phyloP scores from a whole-genome alignment of 92 coral and sea anemone genomes.

The Parazoanthus darwini region DNA sequence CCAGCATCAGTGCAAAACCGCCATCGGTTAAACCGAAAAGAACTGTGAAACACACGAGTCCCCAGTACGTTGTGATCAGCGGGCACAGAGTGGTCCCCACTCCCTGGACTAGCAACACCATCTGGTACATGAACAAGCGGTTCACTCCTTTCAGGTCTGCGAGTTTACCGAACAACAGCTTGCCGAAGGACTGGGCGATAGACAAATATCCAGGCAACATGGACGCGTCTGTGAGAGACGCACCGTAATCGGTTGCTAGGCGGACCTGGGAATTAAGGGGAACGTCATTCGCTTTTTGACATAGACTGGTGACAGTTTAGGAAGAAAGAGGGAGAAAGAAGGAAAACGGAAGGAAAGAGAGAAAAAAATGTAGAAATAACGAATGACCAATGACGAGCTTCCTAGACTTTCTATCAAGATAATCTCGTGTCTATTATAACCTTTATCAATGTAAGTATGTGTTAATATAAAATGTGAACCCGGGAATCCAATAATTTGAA shows the following conservation, averaged over 20 bases:
- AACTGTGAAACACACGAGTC: not conserved
- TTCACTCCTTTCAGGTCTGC: slow-evolving; percentile 2
- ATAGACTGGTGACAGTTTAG: not conserved
- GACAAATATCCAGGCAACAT: not conserved
- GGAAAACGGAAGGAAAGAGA: not conserved
- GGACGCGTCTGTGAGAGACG: not conserved
- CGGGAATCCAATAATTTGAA: not conserved
- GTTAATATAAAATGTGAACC: no score
- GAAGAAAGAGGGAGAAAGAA: not conserved
- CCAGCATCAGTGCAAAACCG: not conserved
- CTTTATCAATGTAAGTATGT: no score
- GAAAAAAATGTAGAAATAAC: no score
- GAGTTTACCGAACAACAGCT: not conserved
- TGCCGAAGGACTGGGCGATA: slow-evolving; percentile 8
- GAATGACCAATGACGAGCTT: no score
- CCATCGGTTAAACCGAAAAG: slow-evolving; percentile 8
- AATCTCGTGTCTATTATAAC: no score
- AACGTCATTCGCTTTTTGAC: not conserved
- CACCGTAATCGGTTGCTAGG: slow-evolving; percentile 14
- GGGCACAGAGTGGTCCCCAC: slow-evolving; percentile 9
- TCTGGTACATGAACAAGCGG: not conserved
- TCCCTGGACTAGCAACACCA: not conserved
- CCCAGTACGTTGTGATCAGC: slow-evolving; percentile 13
- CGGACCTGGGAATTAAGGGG: slow-evolving; percentile 2
- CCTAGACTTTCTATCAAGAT: no score